Evolutionary conservation across 2,888 invertebrate species (phyloP).

Genomic region (Megamerina dolium): DNA sequence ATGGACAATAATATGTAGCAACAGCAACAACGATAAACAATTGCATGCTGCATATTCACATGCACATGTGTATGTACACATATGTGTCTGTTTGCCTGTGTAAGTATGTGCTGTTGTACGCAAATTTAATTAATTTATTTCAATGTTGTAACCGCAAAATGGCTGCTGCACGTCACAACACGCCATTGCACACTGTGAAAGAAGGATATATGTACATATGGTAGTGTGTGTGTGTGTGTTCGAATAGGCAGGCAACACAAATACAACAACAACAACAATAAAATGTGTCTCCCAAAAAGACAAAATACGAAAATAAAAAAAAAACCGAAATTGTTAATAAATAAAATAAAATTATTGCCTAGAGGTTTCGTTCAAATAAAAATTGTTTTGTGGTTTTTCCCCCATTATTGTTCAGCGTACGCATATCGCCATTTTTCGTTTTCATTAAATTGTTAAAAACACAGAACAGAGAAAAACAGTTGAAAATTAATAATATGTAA

Average conservation of each 20-base stretch:
- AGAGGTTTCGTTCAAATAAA: slow-evolving; percentile 4
- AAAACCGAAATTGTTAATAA: not conserved
- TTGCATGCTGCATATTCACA: too few species aligned
- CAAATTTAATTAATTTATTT: slow-evolving; percentile 26
- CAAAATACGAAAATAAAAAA: not conserved
- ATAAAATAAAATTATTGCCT: slow-evolving; percentile 2
- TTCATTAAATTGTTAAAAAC: slow-evolving; percentile 3
- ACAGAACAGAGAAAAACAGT: not conserved
- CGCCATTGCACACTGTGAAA: slow-evolving; percentile 5
- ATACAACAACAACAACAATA: too few species aligned
- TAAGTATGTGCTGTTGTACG: slow-evolving; percentile 12
- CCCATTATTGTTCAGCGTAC: slow-evolving; percentile 1
- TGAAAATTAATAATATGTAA: too few species aligned
- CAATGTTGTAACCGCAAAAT: slow-evolving; percentile 23
- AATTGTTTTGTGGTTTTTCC: slow-evolving; percentile 17
- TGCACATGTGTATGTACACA: too few species aligned
- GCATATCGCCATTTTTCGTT: slow-evolving; percentile 15
- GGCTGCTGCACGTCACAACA: slow-evolving; percentile 6
- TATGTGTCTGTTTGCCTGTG: too few species aligned
- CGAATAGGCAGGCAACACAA: not conserved
- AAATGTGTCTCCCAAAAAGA: too few species aligned
- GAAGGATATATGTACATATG: slow-evolving; percentile 5
- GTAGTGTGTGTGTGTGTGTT: too few species aligned
- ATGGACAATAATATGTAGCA: too few species aligned
- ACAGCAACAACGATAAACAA: too few species aligned